Base-by-base conservation (phyloP, 2,888 invertebrate species). In the Caenorhabditis virilis region DNA sequence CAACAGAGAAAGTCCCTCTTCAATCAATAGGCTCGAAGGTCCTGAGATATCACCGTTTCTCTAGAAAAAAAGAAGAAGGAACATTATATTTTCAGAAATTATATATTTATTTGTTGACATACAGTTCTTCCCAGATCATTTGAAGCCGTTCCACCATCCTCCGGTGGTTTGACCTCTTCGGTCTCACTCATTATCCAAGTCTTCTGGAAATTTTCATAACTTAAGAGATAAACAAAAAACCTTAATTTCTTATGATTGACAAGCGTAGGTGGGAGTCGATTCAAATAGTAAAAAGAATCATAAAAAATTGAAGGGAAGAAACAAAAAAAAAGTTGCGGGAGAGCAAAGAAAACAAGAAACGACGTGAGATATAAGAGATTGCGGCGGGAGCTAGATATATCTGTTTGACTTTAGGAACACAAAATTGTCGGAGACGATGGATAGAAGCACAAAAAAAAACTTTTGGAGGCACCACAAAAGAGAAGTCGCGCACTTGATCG, bases 171-270 rank as follows among this genome's bases (percentile, higher is more conserved):
- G 25, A 42, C 55, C 39, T 69, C 56, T 30, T 65, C 61, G 38
- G 46, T 56, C 27, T 69, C 69, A 59, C 48, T 54, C 69, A 69
- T 69, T 47, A 53, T 62, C 62, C 62, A 62, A 62, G 56, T 56
- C n/a, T 49, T 46, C 62, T 56, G 51, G 26, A 59, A 43, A 30
- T 30, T 30, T 30, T 30, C 13, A 30, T 9, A 9, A 9, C 30
- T 30, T 13, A 30, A 30, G 13, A 30, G n/a, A n/a, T n/a, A 22
- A 43, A 43, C 30, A 30, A 30, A 30, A 9, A 30, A 30, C 6
- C 13, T 30, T 30, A 30, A 9, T 30, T 9, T 30, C 13, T 30
- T 30, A 9, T 30, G 6, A 30, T 9, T 9, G 13, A 30, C 7
- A 9, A 9, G 6, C 13, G 6, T 20, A 7, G 9, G 16, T n/a